Evolutionary conservation across 2,797 vertebrate genomes (phyloP).

Genomic region (Holocentrus rufus): DNA sequence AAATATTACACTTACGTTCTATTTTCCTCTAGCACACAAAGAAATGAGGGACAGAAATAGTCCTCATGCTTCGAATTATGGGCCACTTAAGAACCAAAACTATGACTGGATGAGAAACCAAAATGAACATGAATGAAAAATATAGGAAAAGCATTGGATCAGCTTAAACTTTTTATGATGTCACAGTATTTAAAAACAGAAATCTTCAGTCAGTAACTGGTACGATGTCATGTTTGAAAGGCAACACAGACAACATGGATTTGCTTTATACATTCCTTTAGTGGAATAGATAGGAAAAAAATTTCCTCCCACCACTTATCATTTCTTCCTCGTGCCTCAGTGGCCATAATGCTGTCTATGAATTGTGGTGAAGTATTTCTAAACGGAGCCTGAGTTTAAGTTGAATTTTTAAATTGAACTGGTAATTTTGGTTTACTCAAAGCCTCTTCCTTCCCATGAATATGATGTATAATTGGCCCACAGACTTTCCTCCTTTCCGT

Average conservation of each 20-base stretch:
- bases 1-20: too few relatives aligned
- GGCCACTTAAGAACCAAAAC: background rate
- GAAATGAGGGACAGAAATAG: too few relatives aligned
- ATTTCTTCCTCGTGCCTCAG: background rate
- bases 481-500: background rate
- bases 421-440: slow-evolving; percentile 13
- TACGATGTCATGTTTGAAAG: background rate
- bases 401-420: background rate
- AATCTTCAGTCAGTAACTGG: background rate
- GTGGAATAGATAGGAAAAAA: background rate
- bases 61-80: too few relatives aligned
- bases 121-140: background rate
- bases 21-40: too few relatives aligned
- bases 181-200: background rate
- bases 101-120: background rate
- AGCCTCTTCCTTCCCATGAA: background rate
- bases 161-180: background rate
- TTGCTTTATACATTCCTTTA: background rate
- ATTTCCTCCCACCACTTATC: background rate
- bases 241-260: background rate
- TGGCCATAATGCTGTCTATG: background rate
- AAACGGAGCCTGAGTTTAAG: background rate
- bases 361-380: background rate
- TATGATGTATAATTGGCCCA: background rate
- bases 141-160: background rate